phyloP scores from a whole-genome alignment of 1,140 invertebrate species.

The Sycophaga agraensis region DNA sequence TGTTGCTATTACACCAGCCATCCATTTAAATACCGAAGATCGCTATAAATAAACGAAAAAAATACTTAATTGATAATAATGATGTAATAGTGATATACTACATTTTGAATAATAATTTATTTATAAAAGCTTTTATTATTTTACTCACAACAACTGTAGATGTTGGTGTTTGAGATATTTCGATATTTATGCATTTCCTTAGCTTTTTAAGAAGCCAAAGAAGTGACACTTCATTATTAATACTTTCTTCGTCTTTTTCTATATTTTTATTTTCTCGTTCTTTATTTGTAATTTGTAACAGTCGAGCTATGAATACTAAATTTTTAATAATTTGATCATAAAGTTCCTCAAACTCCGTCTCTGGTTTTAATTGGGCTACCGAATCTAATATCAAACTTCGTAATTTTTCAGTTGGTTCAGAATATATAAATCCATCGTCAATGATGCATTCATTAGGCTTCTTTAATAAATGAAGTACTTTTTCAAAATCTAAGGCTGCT shows the following conservation, averaged over 20 bases:
- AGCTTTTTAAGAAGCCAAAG: constrained; percentile 72
- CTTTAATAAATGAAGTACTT: constrained; percentile 58
- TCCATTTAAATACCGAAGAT: constrained; percentile 70
- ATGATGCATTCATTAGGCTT: constrained; percentile 33
- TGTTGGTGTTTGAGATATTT: constrained; percentile 65
- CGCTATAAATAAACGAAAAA: constrained; percentile 55
- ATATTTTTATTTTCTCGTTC: constrained; percentile 45
- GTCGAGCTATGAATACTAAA: constrained; percentile 68
- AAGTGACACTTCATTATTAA: constrained; percentile 54
- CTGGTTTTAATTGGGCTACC: constrained; percentile 71
- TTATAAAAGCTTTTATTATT: too few species aligned
- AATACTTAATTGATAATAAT: neutral
- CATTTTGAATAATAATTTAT: too few species aligned
- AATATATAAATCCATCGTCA: constrained; percentile 62
- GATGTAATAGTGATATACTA: neutral
- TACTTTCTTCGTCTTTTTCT: constrained; percentile 44
- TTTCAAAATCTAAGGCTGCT: constrained; percentile 62
- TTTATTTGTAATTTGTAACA: constrained; percentile 60
- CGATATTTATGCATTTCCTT: constrained; percentile 70
- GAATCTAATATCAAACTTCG: constrained; percentile 72
- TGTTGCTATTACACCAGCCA: constrained; percentile 66
- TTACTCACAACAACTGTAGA: constrained; percentile 62
- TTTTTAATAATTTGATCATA: constrained; percentile 73
- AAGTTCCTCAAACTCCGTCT: constrained; percentile 60
- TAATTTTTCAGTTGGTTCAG: constrained; percentile 62